Conservation (phyloP, 2,888 invertebrate genomes). For the Mellilla xanthometata region DNA sequence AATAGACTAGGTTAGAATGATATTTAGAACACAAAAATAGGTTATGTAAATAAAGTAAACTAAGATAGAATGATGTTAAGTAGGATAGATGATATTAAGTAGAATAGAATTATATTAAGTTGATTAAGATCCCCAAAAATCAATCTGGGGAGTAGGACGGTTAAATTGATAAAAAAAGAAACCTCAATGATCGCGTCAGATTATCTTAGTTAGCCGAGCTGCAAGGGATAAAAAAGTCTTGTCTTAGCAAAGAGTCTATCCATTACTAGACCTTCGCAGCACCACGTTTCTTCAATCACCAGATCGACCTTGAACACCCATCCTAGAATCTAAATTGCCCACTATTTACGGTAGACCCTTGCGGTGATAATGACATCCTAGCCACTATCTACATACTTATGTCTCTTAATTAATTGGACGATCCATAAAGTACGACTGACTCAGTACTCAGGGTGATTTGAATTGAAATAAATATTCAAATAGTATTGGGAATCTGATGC, state of each 20-base stretch:
- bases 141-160: no score
- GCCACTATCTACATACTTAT: conserved; percentile 55
- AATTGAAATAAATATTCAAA: conserved; percentile 31
- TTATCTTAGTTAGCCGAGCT: no score
- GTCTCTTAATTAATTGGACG: conserved; percentile 51
- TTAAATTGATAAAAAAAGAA: no score
- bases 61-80: no score
- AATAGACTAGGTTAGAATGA: no score
- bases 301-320: conserved; percentile 60
- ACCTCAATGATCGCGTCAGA: no score
- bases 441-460: conserved; percentile 32
- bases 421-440: conserved; percentile 35
- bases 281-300: conserved; percentile 59
- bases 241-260: not conserved
- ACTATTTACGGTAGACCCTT: conserved; percentile 62
- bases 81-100: no score
- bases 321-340: conserved; percentile 70
- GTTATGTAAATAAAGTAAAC: no score
- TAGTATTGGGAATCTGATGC: conserved; percentile 13
- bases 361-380: conserved; percentile 67
- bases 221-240: no score
- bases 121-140: no score
- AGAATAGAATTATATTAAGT: no score
- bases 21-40: no score
- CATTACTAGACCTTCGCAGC: conserved; percentile 31